These are phyloP conservation scores for Drosophila birchii DNA, from an alignment of 2,888 invertebrate species.

Conservation along the genomic window DNA sequence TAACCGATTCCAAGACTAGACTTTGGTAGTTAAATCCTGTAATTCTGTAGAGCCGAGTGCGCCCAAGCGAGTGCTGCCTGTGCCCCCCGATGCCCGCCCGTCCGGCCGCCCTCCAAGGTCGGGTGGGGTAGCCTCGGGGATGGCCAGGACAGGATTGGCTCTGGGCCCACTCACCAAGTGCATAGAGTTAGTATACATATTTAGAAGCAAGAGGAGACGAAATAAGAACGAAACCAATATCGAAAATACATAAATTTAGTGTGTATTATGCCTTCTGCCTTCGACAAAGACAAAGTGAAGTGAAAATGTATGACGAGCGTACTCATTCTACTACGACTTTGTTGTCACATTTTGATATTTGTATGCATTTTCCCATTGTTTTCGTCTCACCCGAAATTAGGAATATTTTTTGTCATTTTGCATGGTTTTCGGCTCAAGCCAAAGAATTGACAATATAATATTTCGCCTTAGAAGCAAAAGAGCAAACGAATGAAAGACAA, in stretches of 20 bases:
- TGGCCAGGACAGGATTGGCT: constrained; percentile 27
- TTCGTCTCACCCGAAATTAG: constrained; percentile 52
- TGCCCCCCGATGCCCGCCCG: not conserved
- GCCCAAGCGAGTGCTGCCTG: constrained; percentile 47
- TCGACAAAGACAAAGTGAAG: constrained; percentile 37
- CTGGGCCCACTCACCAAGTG: constrained; percentile 35
- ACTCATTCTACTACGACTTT: constrained; percentile 40
- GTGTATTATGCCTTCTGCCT: constrained; percentile 68
- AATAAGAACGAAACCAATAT: constrained; percentile 26
- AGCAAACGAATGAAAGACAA: constrained; percentile 64
- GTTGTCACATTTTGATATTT: constrained; percentile 38
- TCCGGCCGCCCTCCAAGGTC: constrained; percentile 44
- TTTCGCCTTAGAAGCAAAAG: constrained; percentile 80
- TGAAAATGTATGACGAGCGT: constrained; percentile 23
- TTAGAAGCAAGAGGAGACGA: not conserved
- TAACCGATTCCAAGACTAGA: constrained; percentile 49
- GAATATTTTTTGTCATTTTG: constrained; percentile 81
- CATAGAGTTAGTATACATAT: constrained; percentile 43
- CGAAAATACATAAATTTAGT: constrained; percentile 55
- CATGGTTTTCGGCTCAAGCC: constrained; percentile 82
- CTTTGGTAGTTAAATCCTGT: constrained; percentile 50
- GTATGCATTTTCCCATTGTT: constrained; percentile 33
- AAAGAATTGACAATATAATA: constrained; percentile 82
- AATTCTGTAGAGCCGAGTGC: constrained; percentile 50
- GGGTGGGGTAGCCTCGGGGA: not conserved